Conservation (phyloP, 37 sponge, comb jelly and placozoan species). For the Oopsacas minuta region DNA sequence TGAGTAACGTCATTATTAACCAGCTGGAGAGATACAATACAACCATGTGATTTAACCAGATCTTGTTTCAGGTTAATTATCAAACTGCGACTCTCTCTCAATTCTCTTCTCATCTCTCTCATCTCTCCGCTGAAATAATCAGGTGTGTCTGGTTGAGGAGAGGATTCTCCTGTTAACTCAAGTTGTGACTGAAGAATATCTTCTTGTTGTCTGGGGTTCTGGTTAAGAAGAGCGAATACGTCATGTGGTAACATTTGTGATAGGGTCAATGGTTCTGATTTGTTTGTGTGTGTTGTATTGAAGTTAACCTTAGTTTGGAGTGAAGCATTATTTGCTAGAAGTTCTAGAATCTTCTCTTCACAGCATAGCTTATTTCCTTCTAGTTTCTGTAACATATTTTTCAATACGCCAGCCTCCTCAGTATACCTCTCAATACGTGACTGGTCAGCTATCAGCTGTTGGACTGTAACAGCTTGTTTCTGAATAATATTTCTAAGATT, state of each 20-base stretch:
- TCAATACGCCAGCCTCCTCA: neutral
- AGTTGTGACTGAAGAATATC: neutral
- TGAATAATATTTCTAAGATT: neutral
- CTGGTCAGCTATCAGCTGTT: neutral
- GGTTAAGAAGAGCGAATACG: neutral
- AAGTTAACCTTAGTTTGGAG: slow-evolving; percentile 4
- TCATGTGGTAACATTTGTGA: neutral
- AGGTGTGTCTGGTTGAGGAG: neutral
- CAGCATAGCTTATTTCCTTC: neutral
- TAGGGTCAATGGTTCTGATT: neutral
- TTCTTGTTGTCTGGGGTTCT: neutral
- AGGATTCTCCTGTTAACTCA: neutral
- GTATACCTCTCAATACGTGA: neutral
- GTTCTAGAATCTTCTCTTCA: slow-evolving; percentile 12
- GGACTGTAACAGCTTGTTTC: neutral
- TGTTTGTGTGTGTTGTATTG: neutral
- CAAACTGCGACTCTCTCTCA: neutral
- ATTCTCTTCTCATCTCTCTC: neutral
- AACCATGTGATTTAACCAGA: neutral
- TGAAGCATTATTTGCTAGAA: neutral
- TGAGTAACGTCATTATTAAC: neutral
- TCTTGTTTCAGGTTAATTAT: neutral
- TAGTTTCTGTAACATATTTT: neutral
- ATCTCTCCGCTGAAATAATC: neutral
- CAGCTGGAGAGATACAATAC: neutral